Evolutionary conservation across 2,888 invertebrate genomes (phyloP).

Genomic region (Cenopis cana): DNA sequence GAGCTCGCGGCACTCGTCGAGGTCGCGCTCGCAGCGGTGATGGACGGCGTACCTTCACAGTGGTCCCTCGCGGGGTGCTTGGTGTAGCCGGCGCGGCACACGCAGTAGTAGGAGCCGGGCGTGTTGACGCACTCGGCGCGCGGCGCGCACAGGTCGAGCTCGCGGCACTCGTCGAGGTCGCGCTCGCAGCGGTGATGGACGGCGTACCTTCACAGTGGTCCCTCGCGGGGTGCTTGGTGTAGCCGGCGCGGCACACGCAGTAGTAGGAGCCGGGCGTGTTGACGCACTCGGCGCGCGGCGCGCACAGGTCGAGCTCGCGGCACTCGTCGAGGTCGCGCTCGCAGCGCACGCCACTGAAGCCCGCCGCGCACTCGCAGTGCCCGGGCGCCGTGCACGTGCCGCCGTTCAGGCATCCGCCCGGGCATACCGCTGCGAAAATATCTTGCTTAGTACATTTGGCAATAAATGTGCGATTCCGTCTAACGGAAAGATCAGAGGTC

Average conservation of each 20-base stretch:
- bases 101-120: too few species aligned
- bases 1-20: too few species aligned
- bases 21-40: too few species aligned
- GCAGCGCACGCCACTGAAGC: slow-evolving; percentile 93
- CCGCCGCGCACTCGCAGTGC: slow-evolving; percentile 91
- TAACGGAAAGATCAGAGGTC: too few species aligned
- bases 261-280: slow-evolving; percentile 96
- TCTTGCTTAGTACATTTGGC: slow-evolving; percentile 16
- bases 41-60: too few species aligned
- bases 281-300: slow-evolving; percentile 91
- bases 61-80: too few species aligned
- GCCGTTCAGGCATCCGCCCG: slow-evolving; percentile 92
- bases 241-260: slow-evolving; percentile 93
- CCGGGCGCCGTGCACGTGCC: slow-evolving; percentile 92
- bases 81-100: too few species aligned
- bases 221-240: slow-evolving; percentile 84
- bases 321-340: slow-evolving; percentile 96
- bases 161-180: too few species aligned
- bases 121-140: too few species aligned
- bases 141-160: too few species aligned
- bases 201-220: slow-evolving; percentile 87
- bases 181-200: too few species aligned
- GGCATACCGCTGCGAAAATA: slow-evolving; percentile 89
- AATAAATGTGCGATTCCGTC: not conserved
- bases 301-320: slow-evolving; percentile 87